These are phyloP conservation scores for Pygocentrus nattereri DNA, from an alignment of 2,797 vertebrate species.

Conservation along the genomic window DNA sequence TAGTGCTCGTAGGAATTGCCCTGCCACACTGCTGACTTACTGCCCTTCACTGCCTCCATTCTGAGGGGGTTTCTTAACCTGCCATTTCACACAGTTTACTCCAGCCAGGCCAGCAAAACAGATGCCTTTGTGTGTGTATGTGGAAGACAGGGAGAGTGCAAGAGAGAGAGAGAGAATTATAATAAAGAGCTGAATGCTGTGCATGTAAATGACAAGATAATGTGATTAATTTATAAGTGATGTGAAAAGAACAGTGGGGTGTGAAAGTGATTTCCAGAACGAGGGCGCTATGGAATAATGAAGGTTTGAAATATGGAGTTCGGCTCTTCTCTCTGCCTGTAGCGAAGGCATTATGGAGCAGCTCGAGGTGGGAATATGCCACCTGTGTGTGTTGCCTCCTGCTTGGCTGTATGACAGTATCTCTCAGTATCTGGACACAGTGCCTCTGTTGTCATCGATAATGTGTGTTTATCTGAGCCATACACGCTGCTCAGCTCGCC, in stretches of 20 bases:
- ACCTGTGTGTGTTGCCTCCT: constrained; percentile 79
- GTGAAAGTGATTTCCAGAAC: constrained; percentile 69
- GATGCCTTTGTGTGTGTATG: constrained; percentile 69
- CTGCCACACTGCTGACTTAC: constrained; percentile 67
- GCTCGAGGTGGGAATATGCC: constrained; percentile 75
- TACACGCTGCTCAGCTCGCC: constrained; percentile 36
- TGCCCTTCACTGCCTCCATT: constrained; percentile 68
- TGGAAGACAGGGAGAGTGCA: constrained; percentile 44
- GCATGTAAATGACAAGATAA: constrained; percentile 55
- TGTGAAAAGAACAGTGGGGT: constrained; percentile 78
- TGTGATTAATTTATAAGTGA: constrained; percentile 83
- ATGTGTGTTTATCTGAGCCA: constrained; percentile 76
- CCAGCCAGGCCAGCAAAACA: constrained; percentile 74
- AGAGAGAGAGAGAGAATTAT: constrained; percentile 1
- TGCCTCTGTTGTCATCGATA: constrained; percentile 78
- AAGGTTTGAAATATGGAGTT: constrained; percentile 36
- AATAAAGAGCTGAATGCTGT: constrained; percentile 36
- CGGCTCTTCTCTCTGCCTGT: constrained; percentile 17
- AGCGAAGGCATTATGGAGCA: constrained; percentile 75
- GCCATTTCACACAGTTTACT: constrained; percentile 77
- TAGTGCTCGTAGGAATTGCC: constrained; percentile 71
- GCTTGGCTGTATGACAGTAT: constrained; percentile 81
- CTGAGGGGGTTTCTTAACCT: constrained; percentile 69
- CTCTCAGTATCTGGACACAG: constrained; percentile 81
- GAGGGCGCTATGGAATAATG: constrained; percentile 23